Evolutionary conservation across 2,797 vertebrate genomes (phyloP).

Genomic region (Morelia viridis): DNA sequence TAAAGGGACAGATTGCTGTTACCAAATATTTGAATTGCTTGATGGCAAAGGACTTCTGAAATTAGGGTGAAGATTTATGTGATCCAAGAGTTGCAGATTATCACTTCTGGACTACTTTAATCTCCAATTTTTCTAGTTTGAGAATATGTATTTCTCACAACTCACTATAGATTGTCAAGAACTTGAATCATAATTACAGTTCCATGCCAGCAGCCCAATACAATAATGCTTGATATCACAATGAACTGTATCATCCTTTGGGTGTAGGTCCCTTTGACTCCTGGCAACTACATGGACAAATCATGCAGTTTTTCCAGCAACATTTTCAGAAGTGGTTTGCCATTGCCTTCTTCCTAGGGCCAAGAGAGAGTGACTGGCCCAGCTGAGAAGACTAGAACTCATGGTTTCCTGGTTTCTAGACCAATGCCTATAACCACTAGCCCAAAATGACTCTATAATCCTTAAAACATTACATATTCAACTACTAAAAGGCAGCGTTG

Average conservation of each 20-base stretch:
- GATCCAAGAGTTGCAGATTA: too few relatives aligned
- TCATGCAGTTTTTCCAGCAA: background rate
- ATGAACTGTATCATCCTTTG: background rate
- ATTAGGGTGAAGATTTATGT: background rate
- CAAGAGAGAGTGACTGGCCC: background rate
- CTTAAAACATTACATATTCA: background rate
- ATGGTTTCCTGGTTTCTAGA: background rate
- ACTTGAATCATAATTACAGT: background rate
- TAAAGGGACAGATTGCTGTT: background rate
- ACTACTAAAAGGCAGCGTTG: background rate
- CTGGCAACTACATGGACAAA: background rate
- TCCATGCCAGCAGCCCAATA: background rate
- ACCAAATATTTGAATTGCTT: background rate
- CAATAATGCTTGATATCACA: background rate
- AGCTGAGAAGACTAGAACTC: background rate
- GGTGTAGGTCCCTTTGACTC: background rate
- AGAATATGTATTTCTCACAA: background rate
- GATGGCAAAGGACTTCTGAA: background rate
- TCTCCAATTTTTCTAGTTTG: background rate
- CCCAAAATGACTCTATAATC: background rate
- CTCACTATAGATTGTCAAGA: background rate
- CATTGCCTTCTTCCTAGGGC: background rate
- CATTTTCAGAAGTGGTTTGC: background rate
- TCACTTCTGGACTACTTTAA: background rate
- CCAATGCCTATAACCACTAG: background rate